A percentile compares a stretch with the other conserved stretches of the same genome.
Conservation (phyloP, 1,140 invertebrate genomes). For the Bombus polaris region DNA sequence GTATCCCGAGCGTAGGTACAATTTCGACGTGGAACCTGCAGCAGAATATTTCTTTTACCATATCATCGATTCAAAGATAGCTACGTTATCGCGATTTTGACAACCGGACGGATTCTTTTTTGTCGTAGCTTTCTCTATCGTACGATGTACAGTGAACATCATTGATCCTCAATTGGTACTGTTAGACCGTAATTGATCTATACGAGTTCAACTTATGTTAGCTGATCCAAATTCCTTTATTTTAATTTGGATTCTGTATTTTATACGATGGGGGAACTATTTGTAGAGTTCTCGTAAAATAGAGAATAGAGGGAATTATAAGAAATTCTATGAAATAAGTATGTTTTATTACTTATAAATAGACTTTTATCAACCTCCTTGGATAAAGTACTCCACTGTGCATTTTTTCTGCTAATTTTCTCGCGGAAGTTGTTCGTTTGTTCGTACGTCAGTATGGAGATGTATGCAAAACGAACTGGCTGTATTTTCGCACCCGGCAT, state of each 20-base stretch:
- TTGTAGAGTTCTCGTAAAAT: too few relatives aligned
- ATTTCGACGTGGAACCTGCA: constrained; percentile 60
- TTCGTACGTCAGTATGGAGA: constrained; percentile 11
- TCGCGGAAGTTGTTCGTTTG: neutral
- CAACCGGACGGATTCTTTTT: neutral
- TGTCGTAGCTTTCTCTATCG: too few relatives aligned
- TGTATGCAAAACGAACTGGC: constrained; percentile 20
- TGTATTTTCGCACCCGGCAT: constrained; percentile 3
- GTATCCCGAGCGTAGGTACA: constrained; percentile 63
- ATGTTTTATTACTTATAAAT: too few relatives aligned
- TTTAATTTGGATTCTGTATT: neutral
- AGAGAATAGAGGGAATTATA: too few relatives aligned
- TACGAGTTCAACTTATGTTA: neutral
- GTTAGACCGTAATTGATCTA: too few relatives aligned
- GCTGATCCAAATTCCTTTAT: neutral
- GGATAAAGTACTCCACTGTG: too few relatives aligned
- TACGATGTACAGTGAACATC: too few relatives aligned
- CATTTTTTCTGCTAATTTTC: neutral
- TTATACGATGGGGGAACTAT: too few relatives aligned
- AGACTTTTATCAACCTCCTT: too few relatives aligned
- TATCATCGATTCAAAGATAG: neutral
- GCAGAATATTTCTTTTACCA: neutral
- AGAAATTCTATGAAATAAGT: too few relatives aligned
- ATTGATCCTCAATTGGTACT: too few relatives aligned
- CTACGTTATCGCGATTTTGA: neutral